phyloP scores from a whole-genome alignment of 2,797 vertebrate genomes.

The Lepus oiostolus region DNA sequence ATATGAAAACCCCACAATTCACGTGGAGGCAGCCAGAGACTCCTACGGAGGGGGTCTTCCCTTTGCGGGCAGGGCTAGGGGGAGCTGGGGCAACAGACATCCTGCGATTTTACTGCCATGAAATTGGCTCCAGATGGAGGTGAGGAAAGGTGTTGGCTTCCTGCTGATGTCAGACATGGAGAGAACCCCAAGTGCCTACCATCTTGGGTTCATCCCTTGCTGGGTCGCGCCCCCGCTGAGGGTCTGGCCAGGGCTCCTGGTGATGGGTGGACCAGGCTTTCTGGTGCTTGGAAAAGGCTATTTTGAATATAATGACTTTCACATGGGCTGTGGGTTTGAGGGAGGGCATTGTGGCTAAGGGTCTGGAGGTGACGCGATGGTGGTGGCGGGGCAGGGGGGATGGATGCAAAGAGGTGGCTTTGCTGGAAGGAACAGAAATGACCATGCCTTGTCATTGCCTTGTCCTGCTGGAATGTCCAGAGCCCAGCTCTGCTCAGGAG shows the following conservation, averaged over 20 bases:
- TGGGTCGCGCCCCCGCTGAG: not conserved
- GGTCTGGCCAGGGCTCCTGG: constrained; percentile 23
- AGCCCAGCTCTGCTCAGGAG: constrained; percentile 14
- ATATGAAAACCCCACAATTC: not conserved
- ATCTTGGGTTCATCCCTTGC: not conserved
- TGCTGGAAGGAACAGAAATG: not conserved
- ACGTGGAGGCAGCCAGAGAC: not conserved
- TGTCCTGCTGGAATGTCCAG: constrained; percentile 37
- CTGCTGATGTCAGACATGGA: constrained; percentile 33
- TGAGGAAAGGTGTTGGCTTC: constrained; percentile 61
- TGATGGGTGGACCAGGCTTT: constrained; percentile 54
- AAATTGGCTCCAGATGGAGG: constrained; percentile 69
- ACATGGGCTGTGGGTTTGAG: constrained; percentile 69
- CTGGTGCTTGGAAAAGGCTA: constrained; percentile 58
- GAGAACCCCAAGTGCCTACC: not conserved
- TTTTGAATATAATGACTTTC: constrained; percentile 78
- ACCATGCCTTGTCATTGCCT: not conserved
- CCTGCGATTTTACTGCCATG: constrained; percentile 49
- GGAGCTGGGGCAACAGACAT: not conserved
- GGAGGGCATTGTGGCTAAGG: not conserved
- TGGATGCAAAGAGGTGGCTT: not conserved
- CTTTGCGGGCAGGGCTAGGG: not conserved
- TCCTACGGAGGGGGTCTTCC: constrained; percentile 18
- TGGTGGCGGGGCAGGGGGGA: not conserved
- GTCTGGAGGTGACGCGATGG: not conserved